Base-by-base conservation (phyloP, 1,140 invertebrate species). In the Maconellicoccus hirsutus region DNA sequence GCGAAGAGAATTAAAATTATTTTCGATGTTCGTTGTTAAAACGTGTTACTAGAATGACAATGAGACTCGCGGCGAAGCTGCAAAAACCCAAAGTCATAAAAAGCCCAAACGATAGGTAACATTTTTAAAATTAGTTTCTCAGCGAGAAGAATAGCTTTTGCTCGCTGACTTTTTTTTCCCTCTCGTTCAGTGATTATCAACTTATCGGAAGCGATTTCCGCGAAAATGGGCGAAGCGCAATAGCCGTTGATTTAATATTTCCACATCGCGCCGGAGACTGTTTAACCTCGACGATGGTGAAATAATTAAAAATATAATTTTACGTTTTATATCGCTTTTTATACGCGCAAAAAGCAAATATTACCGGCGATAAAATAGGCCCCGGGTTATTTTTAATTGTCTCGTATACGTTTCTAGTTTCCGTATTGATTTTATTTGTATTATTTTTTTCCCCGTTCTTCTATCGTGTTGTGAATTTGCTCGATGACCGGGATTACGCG, bases 1-100 rank as follows among this genome's bases (percentile, higher is more conserved):
- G n/a, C 42, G 42, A 52, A 52, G n/a, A 52, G 42, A 52, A 52
- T 52, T 52, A 52, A 52, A 52, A 52, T 52, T 52, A 52, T 52
- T 52, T 52, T 52, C 42, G 6, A 16, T 52, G 42, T 52, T 52
- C 42, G 42, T 16, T 52, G 4, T 16, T 52, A 8, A 52, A 52
- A 19, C 42, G 42, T 52, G 42, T 52, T 52, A 52, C 6, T 16
- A 19, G 42, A 52, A 52, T 52, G n/a, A 52, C 42, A 52, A 52
- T 52, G 42, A 52, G 42, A 19, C 42, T 52, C 29, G 42, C n/a
- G 42, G 16, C 42, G 42, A 52, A 52, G n/a, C 29, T 12, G 12
- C 42, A 16, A 52, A 52, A 52, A 52, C 6, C 42, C 6, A 52
- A 52, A 52, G 42, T 52, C 42, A 52, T 52, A 52, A 52, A 52